Evolutionary conservation across 2,888 invertebrate species (phyloP), one percentile per base, ranked within the genome.

Genomic region (Hirtodrosophila alboralis): DNA sequence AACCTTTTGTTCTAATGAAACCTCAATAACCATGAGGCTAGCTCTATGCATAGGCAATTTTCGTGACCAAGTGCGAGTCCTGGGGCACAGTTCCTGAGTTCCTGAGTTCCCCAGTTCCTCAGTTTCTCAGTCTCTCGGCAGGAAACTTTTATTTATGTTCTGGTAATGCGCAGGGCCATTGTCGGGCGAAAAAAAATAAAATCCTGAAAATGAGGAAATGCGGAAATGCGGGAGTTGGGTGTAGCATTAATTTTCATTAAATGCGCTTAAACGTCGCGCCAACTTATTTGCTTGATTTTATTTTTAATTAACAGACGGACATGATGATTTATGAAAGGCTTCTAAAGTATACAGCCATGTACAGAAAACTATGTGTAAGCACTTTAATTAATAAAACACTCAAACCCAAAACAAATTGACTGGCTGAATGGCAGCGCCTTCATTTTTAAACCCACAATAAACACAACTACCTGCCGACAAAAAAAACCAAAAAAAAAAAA

Each of bases 341-440:
- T 62, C 34, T 45, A 49, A 54, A 21, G 40, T 45, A 10, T 13
- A n/a, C 27, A 43, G 36, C 52, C 34, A 16, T 40, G 45, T 21
- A 21, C 12, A 52, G 47, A 60, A 54, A 54, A 60, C 62, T 63
- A 70, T 6, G 6, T 23, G 23, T 66, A 60, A 65, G 66, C 86
- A 85, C 84, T 80, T 80, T 85, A 79, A 86, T 80, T 86, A 84
- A 80, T 86, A 85, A 86, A 86, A 72, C 86, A 75, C 86, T 84
- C 72, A 69, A n/a, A 43, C 54, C 58, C 68, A 67, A 76, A 84
- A 67, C 72, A 86, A 81, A 86, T 86, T 81, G 84, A 84, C 71
- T 67, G 65, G 30, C 45, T 61, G 76, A 60, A 23, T 23, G 60
- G 44, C 74, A 69, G 51, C 51, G 37, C 64, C 54, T 64, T 34